Evolutionary conservation across 2,797 vertebrate genomes (phyloP), one percentile per base, ranked within the genome.

Genomic region (Lacerta agilis): DNA sequence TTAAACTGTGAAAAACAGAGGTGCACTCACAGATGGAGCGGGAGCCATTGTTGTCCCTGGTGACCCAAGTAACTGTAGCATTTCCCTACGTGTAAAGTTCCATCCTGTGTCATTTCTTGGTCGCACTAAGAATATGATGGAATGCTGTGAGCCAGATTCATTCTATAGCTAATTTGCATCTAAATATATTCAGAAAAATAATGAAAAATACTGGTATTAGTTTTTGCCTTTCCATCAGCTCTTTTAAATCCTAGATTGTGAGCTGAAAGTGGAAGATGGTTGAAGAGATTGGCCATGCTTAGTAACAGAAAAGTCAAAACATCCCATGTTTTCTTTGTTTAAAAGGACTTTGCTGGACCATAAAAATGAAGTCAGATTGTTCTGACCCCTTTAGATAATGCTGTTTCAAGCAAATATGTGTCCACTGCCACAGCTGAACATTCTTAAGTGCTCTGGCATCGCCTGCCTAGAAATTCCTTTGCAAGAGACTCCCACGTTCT

Each of bases 381-480:
- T 27, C 18, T 61, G 78, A 49, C n/a, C 36, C 36, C 64, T 86
- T 86, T 66, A 61, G 66, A 85, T 71, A 90, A 78, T 1, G 49
- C 38, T 66, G 55, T 38, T 66, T 55, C 66, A 83, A 83, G 55
- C 38, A 36, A 64, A 33, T 18, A 27, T 25, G n/a, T 13, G 29
- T 23, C 11, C 2, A 5, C 66, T 2, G 23, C 77, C 27, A 49
- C 9, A 55, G 23, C 23, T 64, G 55, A 67, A 45, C 71, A 89
- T 89, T 86, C 71, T 81, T 83, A 66, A 66, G 38, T n/a, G n/a
- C 29, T 90, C 78, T 89, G 83, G 83, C 58, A 55, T 73, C 10
- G 67, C 38, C n/a, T 41, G 25, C 55, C 29, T 79, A 71, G 38
- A 49, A 83, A 90, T 86, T 87, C 85, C 49, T 82, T 87, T 83